Evolutionary conservation across 2,888 invertebrate genomes (phyloP).

Genomic region (Pharmacophagus antenor): DNA sequence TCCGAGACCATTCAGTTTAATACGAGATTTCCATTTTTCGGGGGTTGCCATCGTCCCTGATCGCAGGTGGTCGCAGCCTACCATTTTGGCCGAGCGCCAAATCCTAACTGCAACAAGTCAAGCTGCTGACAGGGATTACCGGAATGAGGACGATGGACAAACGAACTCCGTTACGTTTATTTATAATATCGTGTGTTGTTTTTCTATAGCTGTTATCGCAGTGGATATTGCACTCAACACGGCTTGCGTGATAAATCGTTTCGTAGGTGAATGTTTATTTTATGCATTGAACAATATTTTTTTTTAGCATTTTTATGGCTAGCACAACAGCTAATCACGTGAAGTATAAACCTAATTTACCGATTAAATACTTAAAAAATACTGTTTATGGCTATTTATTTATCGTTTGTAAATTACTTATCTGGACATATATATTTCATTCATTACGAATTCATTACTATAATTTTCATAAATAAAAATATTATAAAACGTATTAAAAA

Average conservation of each 20-base stretch:
- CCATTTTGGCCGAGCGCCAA: slow-evolving; percentile 35
- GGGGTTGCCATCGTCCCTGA: slow-evolving; percentile 16
- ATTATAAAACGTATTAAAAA: too few species aligned
- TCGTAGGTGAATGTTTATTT: neutral
- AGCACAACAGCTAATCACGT: too few species aligned
- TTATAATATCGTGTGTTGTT: slow-evolving; percentile 12
- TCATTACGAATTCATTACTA: too few species aligned
- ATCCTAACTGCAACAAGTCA: slow-evolving; percentile 34
- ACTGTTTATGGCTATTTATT: too few species aligned
- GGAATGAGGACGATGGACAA: slow-evolving; percentile 12
- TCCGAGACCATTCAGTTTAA: neutral
- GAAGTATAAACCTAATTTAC: too few species aligned
- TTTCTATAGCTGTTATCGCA: slow-evolving; percentile 1
- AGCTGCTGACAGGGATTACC: slow-evolving; percentile 20
- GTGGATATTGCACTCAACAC: slow-evolving; percentile 10
- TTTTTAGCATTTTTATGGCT: too few species aligned
- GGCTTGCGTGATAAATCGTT: neutral
- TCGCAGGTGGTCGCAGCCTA: slow-evolving; percentile 35
- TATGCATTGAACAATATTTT: neutral
- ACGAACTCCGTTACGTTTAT: slow-evolving; percentile 13
- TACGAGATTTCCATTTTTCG: neutral
- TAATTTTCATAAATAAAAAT: too few species aligned
- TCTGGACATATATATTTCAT: too few species aligned
- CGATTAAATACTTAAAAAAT: too few species aligned
- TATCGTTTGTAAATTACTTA: too few species aligned